A percentile compares a stretch with the other conserved stretches of the same genome.
Evolutionary conservation across 2,113 vertebrate species (phyloP).

Genomic region (Cryptotis parvus): DNA sequence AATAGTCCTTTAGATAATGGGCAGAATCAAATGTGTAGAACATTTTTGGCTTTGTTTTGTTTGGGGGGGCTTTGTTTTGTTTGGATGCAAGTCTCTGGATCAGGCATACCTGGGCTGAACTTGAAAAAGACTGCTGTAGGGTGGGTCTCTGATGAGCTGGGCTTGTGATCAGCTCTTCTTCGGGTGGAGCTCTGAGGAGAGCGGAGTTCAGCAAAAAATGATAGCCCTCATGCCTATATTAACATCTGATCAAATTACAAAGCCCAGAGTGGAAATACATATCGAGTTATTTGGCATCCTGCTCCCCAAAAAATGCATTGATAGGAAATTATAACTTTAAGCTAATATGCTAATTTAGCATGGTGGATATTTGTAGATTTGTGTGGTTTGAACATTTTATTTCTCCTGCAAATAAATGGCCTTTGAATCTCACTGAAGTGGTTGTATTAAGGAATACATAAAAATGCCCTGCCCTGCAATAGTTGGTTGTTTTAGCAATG

Average conservation of each 20-base stretch:
- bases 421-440: neutral
- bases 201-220: too few species aligned
- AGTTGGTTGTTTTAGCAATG: neutral
- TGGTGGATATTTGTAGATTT: neutral
- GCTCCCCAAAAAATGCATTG: neutral
- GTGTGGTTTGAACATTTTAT: neutral
- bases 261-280: neutral
- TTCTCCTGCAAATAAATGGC: neutral
- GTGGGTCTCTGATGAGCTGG: too few species aligned
- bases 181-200: too few species aligned
- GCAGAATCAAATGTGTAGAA: neutral
- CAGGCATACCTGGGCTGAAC: too few species aligned
- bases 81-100: too few species aligned
- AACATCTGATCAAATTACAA: neutral
- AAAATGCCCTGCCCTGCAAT: neutral
- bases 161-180: too few species aligned
- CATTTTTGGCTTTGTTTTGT: too few species aligned
- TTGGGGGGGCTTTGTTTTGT: too few species aligned
- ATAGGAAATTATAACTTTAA: constrained; percentile 17
- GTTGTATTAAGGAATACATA: neutral
- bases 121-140: too few species aligned
- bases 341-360: neutral
- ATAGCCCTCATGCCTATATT: neutral
- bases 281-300: neutral
- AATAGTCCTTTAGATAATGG: neutral